Percentiles rank a stretch among this genome's conserved stretches.
Conservation (phyloP, 2,113 vertebrate species). For the Saccopteryx leptura region DNA sequence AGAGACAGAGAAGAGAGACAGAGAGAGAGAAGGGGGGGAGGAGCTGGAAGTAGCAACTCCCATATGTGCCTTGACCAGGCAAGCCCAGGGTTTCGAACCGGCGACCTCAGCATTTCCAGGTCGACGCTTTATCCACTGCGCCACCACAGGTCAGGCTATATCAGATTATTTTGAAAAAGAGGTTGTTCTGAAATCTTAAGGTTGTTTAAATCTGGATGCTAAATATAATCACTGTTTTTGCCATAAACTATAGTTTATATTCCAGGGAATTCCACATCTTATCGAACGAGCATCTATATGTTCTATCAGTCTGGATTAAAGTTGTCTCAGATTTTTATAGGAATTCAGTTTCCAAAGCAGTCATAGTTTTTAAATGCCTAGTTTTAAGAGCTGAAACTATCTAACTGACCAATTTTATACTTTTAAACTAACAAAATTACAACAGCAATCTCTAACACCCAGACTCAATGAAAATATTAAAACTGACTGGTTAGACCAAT, state of each 20-base stretch:
- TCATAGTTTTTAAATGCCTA: constrained; percentile 55
- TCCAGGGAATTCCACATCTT: constrained; percentile 1
- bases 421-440: constrained; percentile 58
- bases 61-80: no score
- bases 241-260: constrained; percentile 50
- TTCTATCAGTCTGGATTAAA: constrained; percentile 66
- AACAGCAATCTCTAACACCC: background rate
- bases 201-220: constrained; percentile 51
- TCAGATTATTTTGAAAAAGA: constrained; percentile 51
- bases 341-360: constrained; percentile 69
- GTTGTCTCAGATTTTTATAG: constrained; percentile 68
- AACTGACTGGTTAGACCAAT: constrained; percentile 1
- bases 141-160: background rate
- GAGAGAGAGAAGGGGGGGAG: no score
- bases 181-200: constrained; percentile 59
- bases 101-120: no score
- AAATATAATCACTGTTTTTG: constrained; percentile 61
- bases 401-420: constrained; percentile 31
- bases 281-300: constrained; percentile 61
- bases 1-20: no score
- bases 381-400: constrained; percentile 60
- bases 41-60: no score
- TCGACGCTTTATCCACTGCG: no score
- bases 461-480: background rate
- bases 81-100: no score